A percentile compares a stretch with the other conserved stretches of the same genome.
These are phyloP conservation scores for Gymnodraco acuticeps DNA, from an alignment of 2,797 vertebrate genomes.

Conservation along the genomic window DNA sequence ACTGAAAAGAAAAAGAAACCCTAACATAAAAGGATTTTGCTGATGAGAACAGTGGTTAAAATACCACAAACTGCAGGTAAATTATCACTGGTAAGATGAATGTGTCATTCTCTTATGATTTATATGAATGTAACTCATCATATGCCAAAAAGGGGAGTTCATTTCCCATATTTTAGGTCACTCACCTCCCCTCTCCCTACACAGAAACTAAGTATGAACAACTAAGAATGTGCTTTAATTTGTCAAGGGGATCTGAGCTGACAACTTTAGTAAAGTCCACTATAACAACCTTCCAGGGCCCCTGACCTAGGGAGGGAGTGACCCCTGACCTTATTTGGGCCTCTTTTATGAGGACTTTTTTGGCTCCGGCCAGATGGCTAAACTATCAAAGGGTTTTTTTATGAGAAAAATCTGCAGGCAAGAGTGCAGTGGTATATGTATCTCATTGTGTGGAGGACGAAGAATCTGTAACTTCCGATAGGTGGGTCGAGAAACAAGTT, in stretches of 20 bases:
- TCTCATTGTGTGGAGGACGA: conserved; percentile 78
- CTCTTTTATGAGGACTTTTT: conserved; percentile 96
- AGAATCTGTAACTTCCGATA: conserved; percentile 62
- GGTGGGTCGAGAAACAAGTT: conserved; percentile 29
- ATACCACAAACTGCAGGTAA: not conserved
- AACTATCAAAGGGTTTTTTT: conserved; percentile 98
- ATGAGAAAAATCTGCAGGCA: conserved; percentile 97
- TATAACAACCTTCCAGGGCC: conserved; percentile 91
- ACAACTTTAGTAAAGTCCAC: conserved; percentile 95
- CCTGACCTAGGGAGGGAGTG: conserved; percentile 94
- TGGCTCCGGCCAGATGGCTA: conserved; percentile 97
- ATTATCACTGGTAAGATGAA: not conserved
- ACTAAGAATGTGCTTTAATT: conserved; percentile 95
- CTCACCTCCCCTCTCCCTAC: not conserved
- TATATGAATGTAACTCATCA: not conserved
- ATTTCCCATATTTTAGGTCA: conserved; percentile 19
- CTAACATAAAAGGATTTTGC: conserved; percentile 16
- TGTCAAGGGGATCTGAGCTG: conserved; percentile 92
- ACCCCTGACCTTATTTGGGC: conserved; percentile 96
- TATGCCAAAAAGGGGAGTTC: not conserved
- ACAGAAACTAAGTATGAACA: conserved; percentile 65
- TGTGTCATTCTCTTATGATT: not conserved
- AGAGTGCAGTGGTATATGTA: conserved; percentile 83
- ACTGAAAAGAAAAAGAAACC: not conserved
- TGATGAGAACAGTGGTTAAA: conserved; percentile 14